Evolutionary conservation across 2,113 vertebrate genomes (phyloP).

Genomic region (Siphamia tubifer): DNA sequence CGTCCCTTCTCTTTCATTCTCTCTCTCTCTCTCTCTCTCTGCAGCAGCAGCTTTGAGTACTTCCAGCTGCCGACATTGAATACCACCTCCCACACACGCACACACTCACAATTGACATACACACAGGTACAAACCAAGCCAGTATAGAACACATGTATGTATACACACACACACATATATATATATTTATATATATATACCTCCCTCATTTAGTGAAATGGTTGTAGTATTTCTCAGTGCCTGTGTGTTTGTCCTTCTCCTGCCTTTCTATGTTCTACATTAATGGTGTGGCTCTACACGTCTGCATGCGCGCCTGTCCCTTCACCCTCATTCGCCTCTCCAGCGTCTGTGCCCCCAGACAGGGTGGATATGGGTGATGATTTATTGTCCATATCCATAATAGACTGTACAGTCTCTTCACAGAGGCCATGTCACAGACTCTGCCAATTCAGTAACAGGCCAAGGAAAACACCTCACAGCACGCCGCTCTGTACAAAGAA

Average conservation of each 20-base stretch:
- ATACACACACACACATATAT: neutral
- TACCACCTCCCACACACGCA: constrained; percentile 67
- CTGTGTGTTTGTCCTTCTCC: constrained; percentile 19
- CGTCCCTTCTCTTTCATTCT: constrained; percentile 51
- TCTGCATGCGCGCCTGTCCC: neutral
- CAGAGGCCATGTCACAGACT: constrained; percentile 56
- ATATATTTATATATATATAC: constrained; percentile 4
- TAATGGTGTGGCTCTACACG: neutral
- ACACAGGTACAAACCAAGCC: constrained; percentile 47
- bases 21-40: constrained; percentile 14
- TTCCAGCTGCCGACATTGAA: constrained; percentile 86
- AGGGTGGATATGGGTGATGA: constrained; percentile 79
- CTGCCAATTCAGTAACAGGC: constrained; percentile 59
- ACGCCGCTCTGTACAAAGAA: constrained; percentile 36
- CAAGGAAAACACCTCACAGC: constrained; percentile 79
- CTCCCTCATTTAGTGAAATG: constrained; percentile 72
- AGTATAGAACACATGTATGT: constrained; percentile 45
- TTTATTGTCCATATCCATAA: constrained; percentile 80
- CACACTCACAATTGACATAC: constrained; percentile 34
- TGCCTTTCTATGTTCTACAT: neutral
- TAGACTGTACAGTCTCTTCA: constrained; percentile 54
- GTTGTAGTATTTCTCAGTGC: constrained; percentile 69
- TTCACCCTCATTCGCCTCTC: constrained; percentile 4
- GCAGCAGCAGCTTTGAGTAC: constrained; percentile 75
- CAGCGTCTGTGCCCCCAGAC: constrained; percentile 57